Evolutionary conservation across 2,113 vertebrate species (phyloP).

Genomic region (Phaethon lepturus): DNA sequence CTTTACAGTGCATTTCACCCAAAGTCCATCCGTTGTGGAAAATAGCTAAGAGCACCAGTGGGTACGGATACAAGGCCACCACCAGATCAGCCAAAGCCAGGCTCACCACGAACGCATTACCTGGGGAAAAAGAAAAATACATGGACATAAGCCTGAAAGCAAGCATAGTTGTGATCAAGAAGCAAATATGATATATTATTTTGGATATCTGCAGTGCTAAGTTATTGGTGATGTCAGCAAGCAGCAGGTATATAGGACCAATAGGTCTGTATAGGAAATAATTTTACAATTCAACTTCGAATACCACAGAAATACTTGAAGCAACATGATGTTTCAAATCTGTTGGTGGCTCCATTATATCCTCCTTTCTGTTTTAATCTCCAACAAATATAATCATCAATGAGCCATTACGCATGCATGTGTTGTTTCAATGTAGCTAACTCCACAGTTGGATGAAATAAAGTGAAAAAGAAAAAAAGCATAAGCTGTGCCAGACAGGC

Average conservation of each 20-base stretch:
- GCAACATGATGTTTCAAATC: not conserved
- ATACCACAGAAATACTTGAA: not conserved
- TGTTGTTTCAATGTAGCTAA: not conserved
- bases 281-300: not conserved
- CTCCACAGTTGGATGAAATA: not conserved
- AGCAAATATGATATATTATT: not conserved
- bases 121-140: conserved; percentile 70
- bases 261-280: not conserved
- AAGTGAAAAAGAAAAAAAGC: not conserved
- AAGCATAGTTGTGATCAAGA: not conserved
- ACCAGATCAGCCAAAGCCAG: conserved; percentile 90
- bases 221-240: not conserved
- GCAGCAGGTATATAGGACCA: not conserved
- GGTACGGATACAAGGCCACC: conserved; percentile 92
- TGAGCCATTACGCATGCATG: accelerated
- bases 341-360: not conserved
- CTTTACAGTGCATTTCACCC: conserved; percentile 88
- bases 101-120: conserved; percentile 92
- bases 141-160: not conserved
- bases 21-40: conserved; percentile 89
- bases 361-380: not conserved
- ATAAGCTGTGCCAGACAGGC: not conserved
- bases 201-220: not conserved
- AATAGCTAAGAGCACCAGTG: conserved; percentile 88
- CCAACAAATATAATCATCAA: not conserved